Evolutionary conservation across 2,888 invertebrate genomes (phyloP).

Genomic region (Perizoma flavofasciatum): DNA sequence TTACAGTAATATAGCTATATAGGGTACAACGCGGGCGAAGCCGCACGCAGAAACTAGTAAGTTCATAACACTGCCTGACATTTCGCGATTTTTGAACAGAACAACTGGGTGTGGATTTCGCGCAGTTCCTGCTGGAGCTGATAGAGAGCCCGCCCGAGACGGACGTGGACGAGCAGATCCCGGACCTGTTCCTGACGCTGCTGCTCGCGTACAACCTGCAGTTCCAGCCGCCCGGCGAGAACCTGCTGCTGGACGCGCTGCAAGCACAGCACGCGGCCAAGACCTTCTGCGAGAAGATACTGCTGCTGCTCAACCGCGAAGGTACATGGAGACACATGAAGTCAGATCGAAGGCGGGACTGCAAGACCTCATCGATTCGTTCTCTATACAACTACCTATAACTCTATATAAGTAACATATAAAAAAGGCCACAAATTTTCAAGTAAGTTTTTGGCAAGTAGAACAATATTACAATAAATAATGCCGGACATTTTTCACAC

Average conservation of each 20-base stretch:
- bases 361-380: no score
- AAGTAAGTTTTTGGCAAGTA: no score
- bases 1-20: no score
- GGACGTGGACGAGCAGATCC: conserved; percentile 92
- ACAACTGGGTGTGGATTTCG: conserved; percentile 92
- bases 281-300: conserved; percentile 94
- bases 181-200: conserved; percentile 92
- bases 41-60: no score
- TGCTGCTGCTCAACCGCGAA: conserved; percentile 95
- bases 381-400: no score
- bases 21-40: background rate
- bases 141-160: conserved; percentile 92
- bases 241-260: conserved; percentile 88
- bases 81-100: conserved; percentile 76
- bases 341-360: no score
- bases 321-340: conserved; percentile 73
- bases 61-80: no score
- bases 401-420: no score
- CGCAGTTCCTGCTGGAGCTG: conserved; percentile 90
- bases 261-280: conserved; percentile 89
- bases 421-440: no score
- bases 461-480: no score
- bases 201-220: conserved; percentile 96
- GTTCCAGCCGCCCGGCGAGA: conserved; percentile 85
- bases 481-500: no score